phyloP scores from a whole-genome alignment of 1,140 invertebrate species.

The Zaprionus inermis region DNA sequence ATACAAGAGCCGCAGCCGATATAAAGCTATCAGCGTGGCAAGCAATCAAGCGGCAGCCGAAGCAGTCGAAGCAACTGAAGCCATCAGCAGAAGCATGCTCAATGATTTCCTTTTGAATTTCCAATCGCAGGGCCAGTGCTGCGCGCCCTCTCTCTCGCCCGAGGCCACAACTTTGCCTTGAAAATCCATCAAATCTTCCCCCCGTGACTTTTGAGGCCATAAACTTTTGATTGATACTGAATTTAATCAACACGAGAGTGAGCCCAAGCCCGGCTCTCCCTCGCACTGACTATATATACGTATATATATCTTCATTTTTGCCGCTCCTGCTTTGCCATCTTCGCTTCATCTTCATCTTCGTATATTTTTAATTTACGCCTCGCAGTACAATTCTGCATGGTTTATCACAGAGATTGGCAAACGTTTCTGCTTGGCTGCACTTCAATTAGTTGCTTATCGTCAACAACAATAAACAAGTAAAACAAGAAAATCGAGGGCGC shows the following conservation, averaged over 20 bases:
- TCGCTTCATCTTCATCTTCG: constrained; percentile 32
- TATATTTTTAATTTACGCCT: constrained; percentile 81
- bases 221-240: constrained; percentile 81
- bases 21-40: constrained; percentile 77
- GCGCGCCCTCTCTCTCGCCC: constrained; percentile 12
- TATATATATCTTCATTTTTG: constrained; percentile 6
- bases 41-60: constrained; percentile 69
- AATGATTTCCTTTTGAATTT: constrained; percentile 73
- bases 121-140: constrained; percentile 13
- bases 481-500: constrained; percentile 1
- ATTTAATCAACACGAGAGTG: constrained; percentile 76
- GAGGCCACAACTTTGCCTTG: constrained; percentile 53
- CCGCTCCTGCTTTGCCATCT: constrained; percentile 1
- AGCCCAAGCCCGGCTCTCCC: constrained; percentile 21
- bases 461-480: constrained; percentile 55
- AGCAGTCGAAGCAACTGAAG: constrained; percentile 38
- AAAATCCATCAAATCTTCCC: constrained; percentile 77
- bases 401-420: constrained; percentile 81
- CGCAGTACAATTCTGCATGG: constrained; percentile 77
- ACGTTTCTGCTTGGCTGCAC: constrained; percentile 77
- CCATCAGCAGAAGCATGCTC: constrained; percentile 32
- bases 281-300: constrained; percentile 7
- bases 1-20: constrained; percentile 50
- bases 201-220: constrained; percentile 76
- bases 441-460: constrained; percentile 73